Evolutionary conservation across 1,140 invertebrate species (phyloP), one percentile per base, ranked within the genome.

Genomic region (Camponotus vicinus): DNA sequence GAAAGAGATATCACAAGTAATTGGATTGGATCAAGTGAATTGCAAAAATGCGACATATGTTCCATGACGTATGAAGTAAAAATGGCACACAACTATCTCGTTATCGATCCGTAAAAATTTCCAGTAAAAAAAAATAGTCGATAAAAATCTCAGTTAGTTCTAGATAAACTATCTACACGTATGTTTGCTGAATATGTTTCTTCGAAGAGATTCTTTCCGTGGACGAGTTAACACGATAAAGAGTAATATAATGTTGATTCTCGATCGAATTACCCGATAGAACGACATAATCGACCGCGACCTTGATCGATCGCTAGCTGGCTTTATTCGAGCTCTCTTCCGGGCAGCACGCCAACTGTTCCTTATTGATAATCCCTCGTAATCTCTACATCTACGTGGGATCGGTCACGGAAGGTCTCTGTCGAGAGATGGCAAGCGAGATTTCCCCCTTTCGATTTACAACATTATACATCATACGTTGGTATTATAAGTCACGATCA

Each of bases 401-500:
- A 73, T 75, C 67, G 67, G 79, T 82, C 79, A 82, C 55, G 55
- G 13, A 82, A 82, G 52, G 40, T 71, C 66, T n/a, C 55, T 75
- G 55, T 83, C 79, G 27, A n/a, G 42, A 75, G 18, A 27, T 70
- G 6, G 45, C 40, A 21, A 21, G 6, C 40, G 40, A 75, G 78
- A 80, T 80, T 52, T 34, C 13, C 37, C 69, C 61, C 11, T 13
- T 27, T 64, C 61, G 79, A 82, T 83, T 83, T 75, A 82, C 55
- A 83, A 75, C 57, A 83, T 83, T 82, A 45, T 42, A 45, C 15
- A 59, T 71, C 61, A 61, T 40, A 75, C 27, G 40, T 45, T 45
- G 40, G 79, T 45, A 75, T 83, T 82, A 49, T 75, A 83, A 83
- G 79, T 83, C 69, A 75, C 79, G 79, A 83, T 83, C 69, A 83